Base-by-base conservation (phyloP, 2,888 invertebrate species). In the Eristalis tenax region DNA sequence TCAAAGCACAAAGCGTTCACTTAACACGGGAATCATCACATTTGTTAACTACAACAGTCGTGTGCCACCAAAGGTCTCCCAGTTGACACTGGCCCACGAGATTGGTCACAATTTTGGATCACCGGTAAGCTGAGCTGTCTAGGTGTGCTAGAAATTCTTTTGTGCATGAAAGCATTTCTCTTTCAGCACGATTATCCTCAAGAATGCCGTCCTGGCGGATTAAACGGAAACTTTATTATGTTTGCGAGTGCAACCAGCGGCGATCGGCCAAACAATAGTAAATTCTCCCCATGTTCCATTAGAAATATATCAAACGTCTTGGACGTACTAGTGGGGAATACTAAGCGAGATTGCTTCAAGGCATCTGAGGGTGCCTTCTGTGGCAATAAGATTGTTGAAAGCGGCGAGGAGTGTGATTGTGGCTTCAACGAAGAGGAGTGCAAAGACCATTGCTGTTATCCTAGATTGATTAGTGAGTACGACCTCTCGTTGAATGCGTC, bases 61-160 rank as follows among this genome's bases (percentile, higher is more conserved):
- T 50, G 99, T 99, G 77, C 99, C 99, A 78, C 98, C 99, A 0
- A 98, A 99, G 94, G 99, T 99, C 28, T 99, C 99, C 43, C 99
- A 99, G 92, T 94, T 99, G 85, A 99, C 99, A 0, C 94, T 99
- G 89, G 99, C 99, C 0, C 99, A 99, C 93, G 99, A 99, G 94
- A 97, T 97, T 90, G 99, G 99, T 3, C 99, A 99, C 92, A 99
- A 99, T 93, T 99, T 99, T 93, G 99, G 99, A 81, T 98, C 98
- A 83, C 99, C 99, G 92, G 98, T 98, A 93, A 95, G 95, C 94
- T 68, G 43, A 50, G 1, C 50, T 5, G 1, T 1, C 10, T 18
- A 18, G 2, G 6, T n/a, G 73, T 35, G 1, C 74, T 40, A 23
- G 26, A 10, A 8, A 18, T 3, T 50, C 32, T 10, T 77, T n/a